Conservation (phyloP, 2,888 invertebrate genomes). For the Melinaea marsaeus region DNA sequence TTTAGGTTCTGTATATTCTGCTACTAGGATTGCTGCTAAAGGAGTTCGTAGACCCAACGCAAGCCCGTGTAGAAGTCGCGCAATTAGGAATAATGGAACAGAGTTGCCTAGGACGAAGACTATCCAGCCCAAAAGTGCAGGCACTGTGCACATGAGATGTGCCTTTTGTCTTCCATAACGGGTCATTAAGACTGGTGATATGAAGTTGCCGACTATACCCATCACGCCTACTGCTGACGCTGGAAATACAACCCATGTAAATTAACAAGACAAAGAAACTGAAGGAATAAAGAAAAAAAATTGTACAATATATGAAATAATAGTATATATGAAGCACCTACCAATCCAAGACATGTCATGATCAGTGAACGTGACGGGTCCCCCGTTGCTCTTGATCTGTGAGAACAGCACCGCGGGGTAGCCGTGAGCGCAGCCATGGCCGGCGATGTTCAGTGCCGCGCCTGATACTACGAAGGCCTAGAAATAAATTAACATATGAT, state of each 20-base stretch:
- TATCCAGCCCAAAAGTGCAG: slow-evolving; percentile 73
- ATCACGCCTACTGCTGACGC: slow-evolving; percentile 68
- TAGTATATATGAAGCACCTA: slow-evolving; percentile 29
- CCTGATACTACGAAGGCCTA: slow-evolving; percentile 70
- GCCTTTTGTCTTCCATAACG: slow-evolving; percentile 77
- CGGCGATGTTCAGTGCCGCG: slow-evolving; percentile 68
- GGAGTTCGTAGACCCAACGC: slow-evolving; percentile 76
- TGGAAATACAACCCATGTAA: slow-evolving; percentile 40
- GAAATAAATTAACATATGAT: slow-evolving; percentile 33
- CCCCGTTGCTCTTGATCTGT: slow-evolving; percentile 51
- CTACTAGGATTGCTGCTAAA: slow-evolving; percentile 75
- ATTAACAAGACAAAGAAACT: slow-evolving; percentile 7
- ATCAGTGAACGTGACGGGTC: slow-evolving; percentile 59
- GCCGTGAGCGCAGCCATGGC: slow-evolving; percentile 71
- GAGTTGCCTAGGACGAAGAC: slow-evolving; percentile 63
- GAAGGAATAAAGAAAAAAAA: not conserved
- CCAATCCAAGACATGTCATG: slow-evolving; percentile 74
- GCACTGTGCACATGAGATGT: slow-evolving; percentile 69
- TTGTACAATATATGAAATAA: too few species aligned
- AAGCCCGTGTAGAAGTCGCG: slow-evolving; percentile 69
- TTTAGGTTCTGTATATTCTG: slow-evolving; percentile 79
- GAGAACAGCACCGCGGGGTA: slow-evolving; percentile 68
- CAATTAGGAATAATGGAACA: slow-evolving; percentile 61
- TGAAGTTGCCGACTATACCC: slow-evolving; percentile 71
- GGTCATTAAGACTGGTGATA: slow-evolving; percentile 75